Conservation (phyloP, 2,797 vertebrate genomes). For the Hozukius guyotensis region DNA sequence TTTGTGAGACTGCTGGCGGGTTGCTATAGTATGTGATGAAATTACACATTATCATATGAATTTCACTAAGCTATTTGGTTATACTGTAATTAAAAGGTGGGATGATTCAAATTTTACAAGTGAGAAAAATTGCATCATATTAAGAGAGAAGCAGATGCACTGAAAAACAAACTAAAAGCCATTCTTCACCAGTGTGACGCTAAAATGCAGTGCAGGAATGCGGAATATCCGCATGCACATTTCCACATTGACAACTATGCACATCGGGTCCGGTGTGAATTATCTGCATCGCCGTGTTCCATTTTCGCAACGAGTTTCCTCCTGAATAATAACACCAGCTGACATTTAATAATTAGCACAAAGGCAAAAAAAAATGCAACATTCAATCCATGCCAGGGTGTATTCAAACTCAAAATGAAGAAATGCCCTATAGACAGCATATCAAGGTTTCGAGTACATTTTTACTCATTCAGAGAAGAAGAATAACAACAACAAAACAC, state of each 20-base stretch:
- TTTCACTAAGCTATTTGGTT: neutral
- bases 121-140: no score
- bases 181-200: no score
- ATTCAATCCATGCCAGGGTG: no score
- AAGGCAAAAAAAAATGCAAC: neutral
- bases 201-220: no score
- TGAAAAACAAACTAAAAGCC: neutral
- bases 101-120: neutral
- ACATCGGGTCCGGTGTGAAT: no score
- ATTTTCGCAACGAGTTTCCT: no score
- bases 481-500: conserved; percentile 1
- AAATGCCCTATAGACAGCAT: neutral
- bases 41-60: neutral
- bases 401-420: neutral
- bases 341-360: neutral
- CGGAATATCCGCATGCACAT: no score
- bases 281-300: no score
- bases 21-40: neutral
- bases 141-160: neutral
- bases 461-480: conserved; percentile 9
- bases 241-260: no score
- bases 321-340: no score
- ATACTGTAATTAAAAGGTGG: neutral
- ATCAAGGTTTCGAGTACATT: neutral
- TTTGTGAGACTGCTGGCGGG: no score